These are phyloP conservation scores for Prosopocoilus inquinatus DNA, from an alignment of 2,888 invertebrate genomes.

Conservation along the genomic window DNA sequence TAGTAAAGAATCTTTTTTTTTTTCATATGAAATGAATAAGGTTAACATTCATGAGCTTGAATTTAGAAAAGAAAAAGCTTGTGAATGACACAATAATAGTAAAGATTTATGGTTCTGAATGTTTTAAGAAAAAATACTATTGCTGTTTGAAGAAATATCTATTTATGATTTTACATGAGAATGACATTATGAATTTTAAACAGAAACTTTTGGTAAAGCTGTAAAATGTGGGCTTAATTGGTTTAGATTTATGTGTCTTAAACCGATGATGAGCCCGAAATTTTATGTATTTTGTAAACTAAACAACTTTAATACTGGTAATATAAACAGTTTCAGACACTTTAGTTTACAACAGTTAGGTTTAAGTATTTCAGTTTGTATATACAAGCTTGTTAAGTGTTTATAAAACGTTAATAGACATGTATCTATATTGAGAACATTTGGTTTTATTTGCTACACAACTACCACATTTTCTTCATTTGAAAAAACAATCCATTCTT, in stretches of 20 bases:
- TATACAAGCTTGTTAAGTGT: conserved; percentile 46
- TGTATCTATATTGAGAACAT: conserved; percentile 44
- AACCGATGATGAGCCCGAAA: conserved; percentile 48
- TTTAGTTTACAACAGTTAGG: conserved; percentile 45
- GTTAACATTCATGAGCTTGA: no score
- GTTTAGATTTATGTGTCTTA: conserved; percentile 43
- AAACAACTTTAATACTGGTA: conserved; percentile 43
- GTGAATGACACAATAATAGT: no score
- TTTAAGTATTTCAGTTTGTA: conserved; percentile 48
- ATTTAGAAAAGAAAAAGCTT: no score
- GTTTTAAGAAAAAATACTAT: no score
- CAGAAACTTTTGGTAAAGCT: not conserved
- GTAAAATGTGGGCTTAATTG: conserved; percentile 17
- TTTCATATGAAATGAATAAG: no score
- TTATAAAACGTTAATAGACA: conserved; percentile 46
- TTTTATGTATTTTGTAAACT: conserved; percentile 43
- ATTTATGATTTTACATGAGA: not conserved
- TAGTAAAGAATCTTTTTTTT: no score
- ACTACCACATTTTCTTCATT: conserved; percentile 24
- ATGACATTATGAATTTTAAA: conserved; percentile 10
- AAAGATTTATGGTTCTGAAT: no score
- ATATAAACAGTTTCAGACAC: conserved; percentile 44
- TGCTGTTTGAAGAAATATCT: not conserved
- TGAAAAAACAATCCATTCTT: conserved; percentile 8
- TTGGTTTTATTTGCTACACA: conserved; percentile 35